A percentile compares a stretch with the other conserved stretches of the same genome.
These are phyloP conservation scores for Tetranychus urticae DNA, from an alignment of 1,140 invertebrate genomes.

Conservation along the genomic window DNA sequence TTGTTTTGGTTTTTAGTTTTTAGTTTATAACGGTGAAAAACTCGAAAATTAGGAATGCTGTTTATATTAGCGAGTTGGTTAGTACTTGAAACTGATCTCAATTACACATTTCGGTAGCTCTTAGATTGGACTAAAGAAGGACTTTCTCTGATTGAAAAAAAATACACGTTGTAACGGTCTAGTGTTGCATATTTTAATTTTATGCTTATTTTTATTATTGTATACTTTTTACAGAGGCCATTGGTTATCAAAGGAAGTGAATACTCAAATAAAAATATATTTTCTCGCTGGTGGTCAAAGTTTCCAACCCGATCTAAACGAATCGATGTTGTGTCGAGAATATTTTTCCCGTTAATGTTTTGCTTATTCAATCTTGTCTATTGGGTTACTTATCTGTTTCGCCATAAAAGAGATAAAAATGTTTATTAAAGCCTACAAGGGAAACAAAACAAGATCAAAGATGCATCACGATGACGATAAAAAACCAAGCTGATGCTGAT, in stretches of 20 bases:
- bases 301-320: conserved; percentile 69
- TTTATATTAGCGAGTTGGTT: background rate
- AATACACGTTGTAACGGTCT: background rate
- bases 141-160: too few species aligned
- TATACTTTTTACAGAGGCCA: background rate
- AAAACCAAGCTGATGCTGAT: too few species aligned
- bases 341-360: conserved; percentile 76
- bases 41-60: too few species aligned
- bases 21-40: too few species aligned
- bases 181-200: background rate
- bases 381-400: conserved; percentile 70
- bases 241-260: background rate
- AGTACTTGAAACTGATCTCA: background rate
- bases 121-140: too few species aligned
- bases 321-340: conserved; percentile 77
- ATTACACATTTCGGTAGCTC: too few species aligned
- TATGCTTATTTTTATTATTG: background rate
- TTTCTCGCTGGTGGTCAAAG: conserved; percentile 67
- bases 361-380: conserved; percentile 80
- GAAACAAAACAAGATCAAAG: too few species aligned
- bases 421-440: too few species aligned
- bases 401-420: conserved; percentile 22
- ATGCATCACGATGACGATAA: too few species aligned
- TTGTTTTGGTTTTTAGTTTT: too few species aligned
- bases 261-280: conserved; percentile 36